These are phyloP conservation scores for Ciconia boyciana DNA, from an alignment of 2,113 vertebrate genomes.

Conservation along the genomic window DNA sequence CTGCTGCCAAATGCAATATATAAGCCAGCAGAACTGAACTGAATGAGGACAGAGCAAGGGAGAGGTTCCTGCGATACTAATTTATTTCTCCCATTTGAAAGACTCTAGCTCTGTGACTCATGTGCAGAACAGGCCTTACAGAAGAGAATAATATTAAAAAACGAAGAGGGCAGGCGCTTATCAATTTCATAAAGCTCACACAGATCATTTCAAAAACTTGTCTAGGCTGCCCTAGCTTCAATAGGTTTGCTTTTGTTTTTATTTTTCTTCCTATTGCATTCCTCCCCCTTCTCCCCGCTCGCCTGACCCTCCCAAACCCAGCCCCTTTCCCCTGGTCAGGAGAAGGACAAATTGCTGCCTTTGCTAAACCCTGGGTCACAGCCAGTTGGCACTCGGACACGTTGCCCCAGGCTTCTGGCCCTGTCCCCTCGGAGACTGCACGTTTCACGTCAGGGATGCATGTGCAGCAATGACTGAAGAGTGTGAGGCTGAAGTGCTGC, in stretches of 20 bases:
- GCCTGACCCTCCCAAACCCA: neutral
- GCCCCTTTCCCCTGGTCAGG: constrained; percentile 15
- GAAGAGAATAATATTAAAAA: neutral
- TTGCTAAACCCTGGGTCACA: neutral
- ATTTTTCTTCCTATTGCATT: neutral
- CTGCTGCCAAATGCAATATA: constrained; percentile 55
- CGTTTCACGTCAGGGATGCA: neutral
- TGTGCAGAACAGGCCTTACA: neutral
- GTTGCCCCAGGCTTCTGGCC: neutral
- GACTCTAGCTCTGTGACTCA: neutral
- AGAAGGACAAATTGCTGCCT: constrained; percentile 27
- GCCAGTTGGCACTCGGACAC: constrained; percentile 11
- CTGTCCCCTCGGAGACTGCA: neutral
- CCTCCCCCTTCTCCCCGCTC: neutral
- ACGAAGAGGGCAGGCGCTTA: neutral
- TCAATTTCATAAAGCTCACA: neutral
- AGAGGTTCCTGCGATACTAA: neutral
- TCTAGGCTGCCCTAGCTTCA: neutral
- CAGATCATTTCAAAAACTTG: neutral
- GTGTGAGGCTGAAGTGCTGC: neutral
- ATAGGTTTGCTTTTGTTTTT: neutral
- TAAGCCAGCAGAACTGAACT: constrained; percentile 30
- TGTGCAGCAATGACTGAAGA: neutral
- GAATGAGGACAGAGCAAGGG: constrained; percentile 27
- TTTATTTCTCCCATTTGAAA: neutral